Evolutionary conservation across 2,113 vertebrate species (phyloP).

Genomic region (Lampris incognitus): DNA sequence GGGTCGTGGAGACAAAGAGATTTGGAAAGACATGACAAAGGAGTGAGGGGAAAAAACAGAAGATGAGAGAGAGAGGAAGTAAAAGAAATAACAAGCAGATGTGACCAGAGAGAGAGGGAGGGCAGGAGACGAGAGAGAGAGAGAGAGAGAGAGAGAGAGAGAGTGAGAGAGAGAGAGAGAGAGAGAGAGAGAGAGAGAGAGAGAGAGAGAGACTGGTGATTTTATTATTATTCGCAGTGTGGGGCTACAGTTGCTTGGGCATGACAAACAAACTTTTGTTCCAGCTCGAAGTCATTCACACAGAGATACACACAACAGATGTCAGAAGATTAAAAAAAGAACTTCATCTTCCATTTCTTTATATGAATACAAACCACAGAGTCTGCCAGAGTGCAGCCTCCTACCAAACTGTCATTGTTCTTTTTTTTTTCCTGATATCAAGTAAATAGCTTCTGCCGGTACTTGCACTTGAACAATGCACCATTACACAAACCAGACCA

Average conservation of each 20-base stretch:
- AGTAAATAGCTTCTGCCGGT: conserved; percentile 63
- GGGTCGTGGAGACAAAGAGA: background rate
- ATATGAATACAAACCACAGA: conserved; percentile 66
- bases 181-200: conserved; percentile 20
- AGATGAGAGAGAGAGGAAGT: background rate
- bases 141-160: background rate
- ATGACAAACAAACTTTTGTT: conserved; percentile 31
- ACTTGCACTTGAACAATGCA: conserved; percentile 62
- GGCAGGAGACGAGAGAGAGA: conserved; percentile 18
- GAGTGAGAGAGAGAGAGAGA: conserved; percentile 17
- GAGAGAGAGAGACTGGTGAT: conserved; percentile 1
- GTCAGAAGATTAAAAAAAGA: conserved; percentile 62
- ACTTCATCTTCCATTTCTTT: conserved; percentile 62
- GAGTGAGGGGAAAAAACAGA: conserved; percentile 12
- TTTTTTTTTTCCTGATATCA: conserved; percentile 40
- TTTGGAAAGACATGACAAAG: background rate
- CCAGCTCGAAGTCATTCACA: background rate
- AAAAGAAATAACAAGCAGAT: too few relatives aligned
- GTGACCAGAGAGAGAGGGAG: background rate
- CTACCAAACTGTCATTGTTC: conserved; percentile 58
- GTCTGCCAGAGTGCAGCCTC: conserved; percentile 42
- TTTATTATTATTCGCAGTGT: conserved; percentile 11
- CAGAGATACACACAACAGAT: conserved; percentile 15
- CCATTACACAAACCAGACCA: conserved; percentile 74
- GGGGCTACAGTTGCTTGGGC: background rate